phyloP scores from a whole-genome alignment of 2,888 invertebrate genomes.

The Drosophila tripunctata region DNA sequence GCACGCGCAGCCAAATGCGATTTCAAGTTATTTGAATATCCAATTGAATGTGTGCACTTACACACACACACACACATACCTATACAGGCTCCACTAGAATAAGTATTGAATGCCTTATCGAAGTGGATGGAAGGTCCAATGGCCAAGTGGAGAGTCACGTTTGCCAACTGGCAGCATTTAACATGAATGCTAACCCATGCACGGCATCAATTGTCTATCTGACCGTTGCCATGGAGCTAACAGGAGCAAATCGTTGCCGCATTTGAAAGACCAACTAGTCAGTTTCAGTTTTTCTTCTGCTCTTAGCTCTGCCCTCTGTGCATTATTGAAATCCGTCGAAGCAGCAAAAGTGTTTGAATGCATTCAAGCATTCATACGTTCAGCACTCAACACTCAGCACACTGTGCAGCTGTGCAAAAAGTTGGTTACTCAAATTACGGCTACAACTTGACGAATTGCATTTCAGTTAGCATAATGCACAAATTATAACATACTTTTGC shows the following conservation, averaged over 20 bases:
- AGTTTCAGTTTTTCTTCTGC: constrained; percentile 13
- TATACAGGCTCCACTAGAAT: neutral
- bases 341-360: constrained; percentile 72
- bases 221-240: constrained; percentile 49
- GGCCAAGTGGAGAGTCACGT: constrained; percentile 54
- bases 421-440: constrained; percentile 34
- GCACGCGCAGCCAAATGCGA: constrained; percentile 71
- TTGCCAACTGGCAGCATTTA: constrained; percentile 58
- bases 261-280: constrained; percentile 40
- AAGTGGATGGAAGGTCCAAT: constrained; percentile 13
- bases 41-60: constrained; percentile 75
- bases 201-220: constrained; percentile 72
- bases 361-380: constrained; percentile 53
- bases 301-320: constrained; percentile 1
- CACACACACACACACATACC: constrained; percentile 27
- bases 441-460: constrained; percentile 24
- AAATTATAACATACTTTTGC: constrained; percentile 8
- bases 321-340: constrained; percentile 70
- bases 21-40: constrained; percentile 76
- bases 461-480: constrained; percentile 35
- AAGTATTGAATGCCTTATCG: constrained; percentile 12
- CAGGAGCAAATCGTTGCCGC: constrained; percentile 35
- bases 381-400: constrained; percentile 7
- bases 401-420: constrained; percentile 8
- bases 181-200: constrained; percentile 56